Base-by-base conservation (phyloP, 2,113 vertebrate genomes). In the Silurus meridionalis region DNA sequence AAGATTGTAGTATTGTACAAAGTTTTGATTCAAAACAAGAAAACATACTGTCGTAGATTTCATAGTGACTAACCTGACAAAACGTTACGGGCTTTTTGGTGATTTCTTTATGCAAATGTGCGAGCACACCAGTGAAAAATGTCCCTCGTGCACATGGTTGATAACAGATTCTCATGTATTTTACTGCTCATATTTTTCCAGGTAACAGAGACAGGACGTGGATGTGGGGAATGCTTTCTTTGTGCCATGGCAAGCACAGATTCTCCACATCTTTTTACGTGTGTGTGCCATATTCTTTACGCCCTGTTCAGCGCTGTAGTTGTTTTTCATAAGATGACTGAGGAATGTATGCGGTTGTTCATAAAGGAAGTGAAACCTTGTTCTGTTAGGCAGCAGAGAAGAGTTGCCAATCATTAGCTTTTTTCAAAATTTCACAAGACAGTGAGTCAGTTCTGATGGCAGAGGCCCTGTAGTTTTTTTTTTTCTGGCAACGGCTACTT, bases 281-380 rank as follows among this genome's bases (percentile, higher is more conserved):
- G 60, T 83, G 25, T 61, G 63, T 77, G 60, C 67, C 69, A 60
- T 72, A 17, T 80, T 78, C 46, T 86, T 25, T 50, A 86, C 60
- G 46, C 57, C 57, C 60, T 52, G 21, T 80, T 81, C 46, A 85
- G 17, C 52, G 0, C 52, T 25, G 19, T 37, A 14, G 28, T 92
- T 90, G 86, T 91, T 91, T 90, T 87, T 89, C 46, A 58, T 87
- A 71, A 55, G 58, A 78, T 58, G 19, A 82, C 60, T 60, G 55
- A 82, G 80, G 80, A 71, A 86, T 89, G 53, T 89, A 55, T 83
- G 61, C 28, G 11, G 50, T 64, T 86, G 46, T 83, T 77, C 61
- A 79, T 81, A 75, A 84, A 91, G 93, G 94, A 95, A 95, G 90
- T 85, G 92, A 95, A 95, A 95, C 90, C 66, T n/a, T n/a, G 19